phyloP scores from a whole-genome alignment of 2,113 vertebrate species.

The Panthera uncia region DNA sequence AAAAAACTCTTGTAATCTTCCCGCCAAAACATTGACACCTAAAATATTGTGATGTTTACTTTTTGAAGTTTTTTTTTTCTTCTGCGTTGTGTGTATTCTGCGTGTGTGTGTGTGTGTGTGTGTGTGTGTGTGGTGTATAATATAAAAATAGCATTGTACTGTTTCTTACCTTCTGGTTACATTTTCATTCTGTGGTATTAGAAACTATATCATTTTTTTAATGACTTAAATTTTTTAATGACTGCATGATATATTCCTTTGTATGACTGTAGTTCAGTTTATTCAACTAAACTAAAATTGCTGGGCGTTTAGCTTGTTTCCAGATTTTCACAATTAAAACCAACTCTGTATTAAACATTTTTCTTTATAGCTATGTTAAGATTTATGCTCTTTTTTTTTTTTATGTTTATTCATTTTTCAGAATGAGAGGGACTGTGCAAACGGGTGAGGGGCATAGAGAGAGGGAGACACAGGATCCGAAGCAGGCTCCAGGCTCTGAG shows the following conservation, averaged over 20 bases:
- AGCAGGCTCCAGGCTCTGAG: too few species aligned
- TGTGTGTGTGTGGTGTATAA: not conserved
- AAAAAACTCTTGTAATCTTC: not conserved
- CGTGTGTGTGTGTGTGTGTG: not conserved
- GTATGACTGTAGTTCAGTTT: not conserved
- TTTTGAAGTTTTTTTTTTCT: not conserved
- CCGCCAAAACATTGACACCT: not conserved
- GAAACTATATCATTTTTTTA: not conserved
- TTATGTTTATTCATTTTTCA: too few species aligned
- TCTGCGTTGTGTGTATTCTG: not conserved
- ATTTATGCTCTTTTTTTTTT: not conserved
- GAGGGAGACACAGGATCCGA: too few species aligned
- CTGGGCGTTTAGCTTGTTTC: not conserved
- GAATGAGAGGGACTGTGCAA: too few species aligned
- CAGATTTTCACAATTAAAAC: constrained; percentile 24
- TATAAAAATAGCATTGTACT: not conserved
- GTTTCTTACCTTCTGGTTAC: not conserved
- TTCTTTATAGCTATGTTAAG: not conserved
- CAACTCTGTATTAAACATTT: constrained; percentile 4
- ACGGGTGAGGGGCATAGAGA: too few species aligned
- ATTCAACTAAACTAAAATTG: not conserved
- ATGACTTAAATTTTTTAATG: not conserved
- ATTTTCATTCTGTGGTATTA: not conserved
- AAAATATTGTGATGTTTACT: not conserved
- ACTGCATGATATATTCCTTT: not conserved